Conservation (phyloP, 2,888 invertebrate genomes). For the Frankliniella fusca region DNA sequence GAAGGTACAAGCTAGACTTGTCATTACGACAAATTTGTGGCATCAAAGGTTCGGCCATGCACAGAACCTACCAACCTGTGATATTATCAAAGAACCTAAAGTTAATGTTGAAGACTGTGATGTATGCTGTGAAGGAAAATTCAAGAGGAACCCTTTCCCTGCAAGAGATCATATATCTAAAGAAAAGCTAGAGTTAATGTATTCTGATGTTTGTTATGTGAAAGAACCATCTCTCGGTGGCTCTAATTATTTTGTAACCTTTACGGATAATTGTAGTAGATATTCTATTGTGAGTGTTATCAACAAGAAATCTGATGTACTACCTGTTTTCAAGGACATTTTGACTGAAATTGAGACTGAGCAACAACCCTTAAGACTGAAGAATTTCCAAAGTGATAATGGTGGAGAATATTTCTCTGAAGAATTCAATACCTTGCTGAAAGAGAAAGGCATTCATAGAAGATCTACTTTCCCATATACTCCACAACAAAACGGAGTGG, state of each 20-base stretch:
- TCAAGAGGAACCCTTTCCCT: no score
- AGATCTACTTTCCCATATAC: slow-evolving; percentile 40
- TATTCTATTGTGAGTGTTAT: slow-evolving; percentile 38
- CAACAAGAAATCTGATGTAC: slow-evolving; percentile 41
- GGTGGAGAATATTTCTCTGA: slow-evolving; percentile 40
- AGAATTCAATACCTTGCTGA: slow-evolving; percentile 39
- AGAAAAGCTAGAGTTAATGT: no score
- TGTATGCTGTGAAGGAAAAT: no score
- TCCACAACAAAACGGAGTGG: slow-evolving; percentile 41
- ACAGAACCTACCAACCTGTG: no score
- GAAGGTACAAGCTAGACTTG: no score
- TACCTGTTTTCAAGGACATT: slow-evolving; percentile 38
- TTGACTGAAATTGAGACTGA: slow-evolving; percentile 40
- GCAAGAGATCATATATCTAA: no score
- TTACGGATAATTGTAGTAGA: slow-evolving; percentile 43
- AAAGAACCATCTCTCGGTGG: no score
- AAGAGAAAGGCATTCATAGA: slow-evolving; percentile 38
- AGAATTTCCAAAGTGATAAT: slow-evolving; percentile 40
- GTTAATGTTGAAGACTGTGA: no score
- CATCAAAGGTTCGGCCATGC: no score
- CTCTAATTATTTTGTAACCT: slow-evolving; percentile 38
- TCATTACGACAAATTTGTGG: no score
- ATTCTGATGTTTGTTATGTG: no score
- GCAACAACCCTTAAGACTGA: slow-evolving; percentile 40
- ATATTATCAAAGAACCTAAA: no score